Conservation (phyloP, 2,888 invertebrate species). For the Podabrus alpinus region DNA sequence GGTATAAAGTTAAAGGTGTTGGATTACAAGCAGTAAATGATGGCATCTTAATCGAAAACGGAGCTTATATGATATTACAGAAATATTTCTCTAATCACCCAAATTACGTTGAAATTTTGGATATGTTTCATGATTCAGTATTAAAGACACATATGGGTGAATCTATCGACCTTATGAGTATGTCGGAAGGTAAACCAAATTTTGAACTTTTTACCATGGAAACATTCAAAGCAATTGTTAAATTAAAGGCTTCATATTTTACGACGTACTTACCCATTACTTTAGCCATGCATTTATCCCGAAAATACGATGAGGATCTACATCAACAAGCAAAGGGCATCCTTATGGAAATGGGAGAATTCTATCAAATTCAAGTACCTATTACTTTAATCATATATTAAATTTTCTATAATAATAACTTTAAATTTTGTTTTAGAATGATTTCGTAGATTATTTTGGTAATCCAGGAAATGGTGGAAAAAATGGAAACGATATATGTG, state of each 20-base stretch:
- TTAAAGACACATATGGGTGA: conserved; percentile 82
- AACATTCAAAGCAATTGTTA: conserved; percentile 83
- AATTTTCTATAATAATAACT: no score
- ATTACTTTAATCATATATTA: no score
- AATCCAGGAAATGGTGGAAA: no score
- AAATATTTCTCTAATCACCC: conserved; percentile 75
- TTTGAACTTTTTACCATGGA: conserved; percentile 80
- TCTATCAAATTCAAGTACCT: conserved; percentile 94
- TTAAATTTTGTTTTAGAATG: no score
- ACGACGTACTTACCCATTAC: conserved; percentile 92
- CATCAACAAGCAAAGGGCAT: conserved; percentile 86
- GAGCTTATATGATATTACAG: conserved; percentile 78
- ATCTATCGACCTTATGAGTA: conserved; percentile 75
- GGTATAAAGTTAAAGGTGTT: conserved; percentile 79
- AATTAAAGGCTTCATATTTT: conserved; percentile 92
- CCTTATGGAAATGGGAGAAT: conserved; percentile 89
- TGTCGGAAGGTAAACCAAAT: conserved; percentile 60
- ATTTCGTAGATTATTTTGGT: no score
- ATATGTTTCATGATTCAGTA: conserved; percentile 79
- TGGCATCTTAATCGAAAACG: conserved; percentile 76
- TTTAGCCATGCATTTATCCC: conserved; percentile 84
- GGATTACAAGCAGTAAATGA: conserved; percentile 85
- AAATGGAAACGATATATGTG: no score
- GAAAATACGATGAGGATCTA: conserved; percentile 74
- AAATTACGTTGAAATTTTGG: conserved; percentile 78